phyloP scores from a whole-genome alignment of 2,797 vertebrate species.

The Pseudomugil tenellus region DNA sequence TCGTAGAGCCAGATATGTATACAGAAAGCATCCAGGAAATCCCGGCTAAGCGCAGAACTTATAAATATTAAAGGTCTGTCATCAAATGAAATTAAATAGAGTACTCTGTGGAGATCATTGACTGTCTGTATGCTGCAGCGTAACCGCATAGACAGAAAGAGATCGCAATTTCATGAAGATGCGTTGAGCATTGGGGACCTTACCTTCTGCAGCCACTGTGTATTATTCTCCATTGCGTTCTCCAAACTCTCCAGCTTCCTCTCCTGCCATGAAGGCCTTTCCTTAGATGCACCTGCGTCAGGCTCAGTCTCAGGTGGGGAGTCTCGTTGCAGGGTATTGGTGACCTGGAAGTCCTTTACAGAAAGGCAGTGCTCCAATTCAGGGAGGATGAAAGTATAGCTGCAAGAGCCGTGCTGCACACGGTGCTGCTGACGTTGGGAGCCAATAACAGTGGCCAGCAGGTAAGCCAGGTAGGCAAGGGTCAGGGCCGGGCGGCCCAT shows the following conservation, averaged over 20 bases:
- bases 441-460: conserved; percentile 54
- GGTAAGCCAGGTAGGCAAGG: conserved; percentile 68
- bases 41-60: conserved; percentile 43
- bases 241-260: conserved; percentile 83
- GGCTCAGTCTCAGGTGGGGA: conserved; percentile 65
- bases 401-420: conserved; percentile 85
- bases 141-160: not conserved
- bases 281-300: conserved; percentile 35
- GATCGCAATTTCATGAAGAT: not conserved
- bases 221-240: conserved; percentile 86
- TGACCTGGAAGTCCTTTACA: conserved; percentile 76
- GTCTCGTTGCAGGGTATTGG: conserved; percentile 85
- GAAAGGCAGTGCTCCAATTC: conserved; percentile 83
- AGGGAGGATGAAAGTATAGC: conserved; percentile 87
- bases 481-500: conserved; percentile 74
- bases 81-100: conserved; percentile 29
- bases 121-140: conserved; percentile 9
- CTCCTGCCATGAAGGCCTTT: conserved; percentile 78
- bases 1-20: conserved; percentile 46
- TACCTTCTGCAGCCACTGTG: conserved; percentile 89
- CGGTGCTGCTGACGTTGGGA: conserved; percentile 80
- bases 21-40: conserved; percentile 62
- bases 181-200: not conserved
- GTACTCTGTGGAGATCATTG: not conserved
- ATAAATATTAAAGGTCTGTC: conserved; percentile 59